These are phyloP conservation scores for Drosophila auraria DNA, from an alignment of 1,140 invertebrate genomes.

Conservation along the genomic window DNA sequence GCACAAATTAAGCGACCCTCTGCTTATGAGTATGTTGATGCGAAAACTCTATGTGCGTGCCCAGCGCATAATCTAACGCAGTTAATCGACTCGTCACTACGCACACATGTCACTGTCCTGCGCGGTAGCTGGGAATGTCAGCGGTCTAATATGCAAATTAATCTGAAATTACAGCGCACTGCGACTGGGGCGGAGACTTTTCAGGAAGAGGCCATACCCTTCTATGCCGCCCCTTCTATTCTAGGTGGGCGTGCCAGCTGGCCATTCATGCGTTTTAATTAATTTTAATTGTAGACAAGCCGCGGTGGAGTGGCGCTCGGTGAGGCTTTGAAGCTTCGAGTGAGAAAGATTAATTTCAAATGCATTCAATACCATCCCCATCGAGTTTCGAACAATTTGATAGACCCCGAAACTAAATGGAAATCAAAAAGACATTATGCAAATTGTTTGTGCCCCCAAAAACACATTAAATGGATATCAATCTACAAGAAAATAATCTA, in stretches of 20 bases:
- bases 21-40: constrained; percentile 5
- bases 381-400: constrained; percentile 9
- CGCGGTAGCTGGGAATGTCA: constrained; percentile 47
- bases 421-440: constrained; percentile 76
- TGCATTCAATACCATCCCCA: constrained; percentile 17
- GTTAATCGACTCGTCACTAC: constrained; percentile 82
- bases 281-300: constrained; percentile 43
- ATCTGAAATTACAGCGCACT: constrained; percentile 68
- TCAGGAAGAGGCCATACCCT: constrained; percentile 17
- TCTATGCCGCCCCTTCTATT: neutral
- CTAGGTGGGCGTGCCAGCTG: constrained; percentile 16
- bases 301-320: constrained; percentile 1
- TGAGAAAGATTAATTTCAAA: constrained; percentile 40
- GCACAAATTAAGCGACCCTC: constrained; percentile 66
- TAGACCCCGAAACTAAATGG: constrained; percentile 38
- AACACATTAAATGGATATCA: constrained; percentile 77
- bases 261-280: constrained; percentile 39
- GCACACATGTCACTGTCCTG: constrained; percentile 57
- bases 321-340: constrained; percentile 6
- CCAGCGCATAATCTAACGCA: constrained; percentile 73
- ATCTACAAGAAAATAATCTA: constrained; percentile 65
- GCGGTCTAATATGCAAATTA: constrained; percentile 78
- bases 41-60: constrained; percentile 39
- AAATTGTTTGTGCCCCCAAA: constrained; percentile 51
- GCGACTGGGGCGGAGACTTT: constrained; percentile 18